Percentiles rank a stretch among this genome's conserved stretches.
phyloP scores from a whole-genome alignment of 2,113 vertebrate genomes.

The Octodon degus region DNA sequence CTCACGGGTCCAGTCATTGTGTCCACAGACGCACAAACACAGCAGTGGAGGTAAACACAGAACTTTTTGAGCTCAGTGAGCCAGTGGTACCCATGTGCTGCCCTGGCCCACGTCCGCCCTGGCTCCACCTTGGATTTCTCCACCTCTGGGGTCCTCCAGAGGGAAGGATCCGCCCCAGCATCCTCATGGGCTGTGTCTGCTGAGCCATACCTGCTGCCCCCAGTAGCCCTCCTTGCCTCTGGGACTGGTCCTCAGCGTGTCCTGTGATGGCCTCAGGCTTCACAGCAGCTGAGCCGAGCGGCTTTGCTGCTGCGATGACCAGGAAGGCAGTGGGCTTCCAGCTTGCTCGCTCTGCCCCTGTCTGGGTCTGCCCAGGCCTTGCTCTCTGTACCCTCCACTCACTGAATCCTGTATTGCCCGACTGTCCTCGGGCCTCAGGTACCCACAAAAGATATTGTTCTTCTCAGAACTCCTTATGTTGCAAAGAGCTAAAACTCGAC shows the following conservation, averaged over 20 bases:
- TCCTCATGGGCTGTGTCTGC: neutral
- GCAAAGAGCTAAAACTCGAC: neutral
- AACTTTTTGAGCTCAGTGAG: neutral
- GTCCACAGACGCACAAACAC: neutral
- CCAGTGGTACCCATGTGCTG: neutral
- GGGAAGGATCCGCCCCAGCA: neutral
- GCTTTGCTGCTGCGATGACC: accelerated
- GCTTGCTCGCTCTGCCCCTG: neutral
- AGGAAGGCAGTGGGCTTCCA: neutral
- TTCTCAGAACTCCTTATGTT: neutral
- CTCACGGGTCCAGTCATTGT: accelerated
- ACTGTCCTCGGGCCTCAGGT: neutral
- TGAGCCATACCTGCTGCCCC: neutral
- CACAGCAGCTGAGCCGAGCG: neutral
- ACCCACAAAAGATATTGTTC: neutral
- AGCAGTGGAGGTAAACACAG: neutral
- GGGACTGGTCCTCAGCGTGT: neutral
- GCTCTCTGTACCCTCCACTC: accelerated
- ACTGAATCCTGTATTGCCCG: accelerated
- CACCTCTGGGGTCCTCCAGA: neutral
- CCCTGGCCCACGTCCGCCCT: neutral
- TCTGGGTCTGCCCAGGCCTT: neutral
- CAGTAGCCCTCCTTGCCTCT: neutral
- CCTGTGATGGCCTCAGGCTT: neutral
- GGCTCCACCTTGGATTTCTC: neutral